Evolutionary conservation across 2,797 vertebrate species (phyloP), one percentile per base, ranked within the genome.

Genomic region (Lophius americanus): DNA sequence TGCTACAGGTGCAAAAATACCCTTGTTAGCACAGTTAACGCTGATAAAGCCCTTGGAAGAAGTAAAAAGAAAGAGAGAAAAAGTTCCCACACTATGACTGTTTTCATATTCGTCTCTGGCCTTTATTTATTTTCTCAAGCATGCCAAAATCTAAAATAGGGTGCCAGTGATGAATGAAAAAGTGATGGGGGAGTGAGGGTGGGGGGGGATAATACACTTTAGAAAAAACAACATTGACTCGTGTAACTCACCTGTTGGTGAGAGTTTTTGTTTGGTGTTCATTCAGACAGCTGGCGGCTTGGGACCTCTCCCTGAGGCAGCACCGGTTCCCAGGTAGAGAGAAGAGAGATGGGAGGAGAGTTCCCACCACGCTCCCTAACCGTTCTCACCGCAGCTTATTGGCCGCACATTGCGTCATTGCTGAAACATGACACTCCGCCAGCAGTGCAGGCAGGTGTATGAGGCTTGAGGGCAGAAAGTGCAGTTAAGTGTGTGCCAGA

Each of bases 281-380:
- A 92, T 93, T 93, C 79, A 91, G 78, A 78, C 75, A 86, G 88
- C 78, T 49, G 84, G 82, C 76, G 60, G 78, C 82, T 68, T 68
- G 74, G 79, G 75, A 91, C 88, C 88, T 89, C 91, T 92, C 93
- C 94, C 91, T 86, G 73, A 88, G 89, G 87, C 84, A 75, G 83
- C 82, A 83, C 85, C 62, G 89, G 86, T 92, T 92, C 90, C 85
- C 92, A 94, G 93, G 92, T 93, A 92, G 76, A 75, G 79, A 81
- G 79, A 82, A 65, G 58, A 83, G 76, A 74, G 86, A 91, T 84
- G 94, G 95, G 95, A 92, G 95, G 94, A 95, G 95, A 95, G 80
- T 95, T 95, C 95, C 94, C 95, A 95, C 94, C 95, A 91, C 89
- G 83, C 90, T 91, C 79, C 75, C 85, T 87, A 85, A 89, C 89